phyloP scores from a whole-genome alignment of 2,888 invertebrate species.

The Fissipunctia ypsillon region DNA sequence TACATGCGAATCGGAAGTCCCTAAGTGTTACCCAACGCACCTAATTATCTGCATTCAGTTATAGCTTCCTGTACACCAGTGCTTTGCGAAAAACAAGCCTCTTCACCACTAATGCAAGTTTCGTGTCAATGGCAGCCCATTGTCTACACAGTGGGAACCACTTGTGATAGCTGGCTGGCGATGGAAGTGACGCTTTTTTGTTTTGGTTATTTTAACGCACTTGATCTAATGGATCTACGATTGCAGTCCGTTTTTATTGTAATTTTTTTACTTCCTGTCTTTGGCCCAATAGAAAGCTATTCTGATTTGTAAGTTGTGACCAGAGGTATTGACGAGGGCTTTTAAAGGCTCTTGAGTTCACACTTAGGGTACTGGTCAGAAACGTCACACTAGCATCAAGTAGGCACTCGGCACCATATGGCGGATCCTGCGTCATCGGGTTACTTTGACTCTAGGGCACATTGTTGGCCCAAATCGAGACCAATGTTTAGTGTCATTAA shows the following conservation, averaged over 20 bases:
- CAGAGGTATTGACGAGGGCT: neutral
- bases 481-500: too few species aligned
- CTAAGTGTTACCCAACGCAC: slow-evolving; percentile 84
- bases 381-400: neutral
- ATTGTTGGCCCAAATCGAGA: too few species aligned
- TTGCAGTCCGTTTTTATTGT: neutral
- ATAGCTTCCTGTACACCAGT: slow-evolving; percentile 79
- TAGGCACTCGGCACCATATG: neutral
- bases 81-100: slow-evolving; percentile 62
- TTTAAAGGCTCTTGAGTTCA: neutral
- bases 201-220: slow-evolving; percentile 25
- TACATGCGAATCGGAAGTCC: slow-evolving; percentile 79
- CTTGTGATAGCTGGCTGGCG: slow-evolving; percentile 45
- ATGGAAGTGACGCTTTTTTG: slow-evolving; percentile 41
- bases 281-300: neutral
- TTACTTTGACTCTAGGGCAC: too few species aligned
- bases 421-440: too few species aligned
- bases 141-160: slow-evolving; percentile 63
- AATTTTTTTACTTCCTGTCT: neutral
- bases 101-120: slow-evolving; percentile 74
- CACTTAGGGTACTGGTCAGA: neutral
- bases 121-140: slow-evolving; percentile 71
- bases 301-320: neutral
- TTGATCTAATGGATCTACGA: slow-evolving; percentile 19
- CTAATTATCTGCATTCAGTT: slow-evolving; percentile 83